These are phyloP conservation scores for Hassar affinis DNA, from an alignment of 2,113 vertebrate species.

Conservation along the genomic window DNA sequence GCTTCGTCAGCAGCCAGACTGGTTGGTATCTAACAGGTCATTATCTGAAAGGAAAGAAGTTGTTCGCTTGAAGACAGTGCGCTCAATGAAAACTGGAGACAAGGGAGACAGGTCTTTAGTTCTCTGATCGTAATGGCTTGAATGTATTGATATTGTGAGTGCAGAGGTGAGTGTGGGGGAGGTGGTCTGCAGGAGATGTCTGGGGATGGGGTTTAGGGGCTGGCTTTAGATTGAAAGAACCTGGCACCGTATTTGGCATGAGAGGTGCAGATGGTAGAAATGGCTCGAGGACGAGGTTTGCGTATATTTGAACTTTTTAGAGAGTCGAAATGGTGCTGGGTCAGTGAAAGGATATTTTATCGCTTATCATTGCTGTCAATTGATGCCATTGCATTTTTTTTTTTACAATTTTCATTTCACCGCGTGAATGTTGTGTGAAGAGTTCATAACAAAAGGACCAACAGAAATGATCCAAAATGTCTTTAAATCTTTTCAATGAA, in stretches of 20 bases:
- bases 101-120: neutral
- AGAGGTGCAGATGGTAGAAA: neutral
- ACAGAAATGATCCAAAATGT: no score
- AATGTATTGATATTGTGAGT: slow-evolving; percentile 28
- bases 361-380: no score
- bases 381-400: no score
- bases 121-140: slow-evolving; percentile 1
- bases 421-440: no score
- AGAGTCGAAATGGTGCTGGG: neutral
- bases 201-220: neutral
- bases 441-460: no score
- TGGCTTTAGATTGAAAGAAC: neutral
- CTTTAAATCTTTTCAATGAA: no score
- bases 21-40: neutral
- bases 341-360: neutral
- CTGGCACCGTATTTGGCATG: neutral
- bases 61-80: neutral
- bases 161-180: neutral
- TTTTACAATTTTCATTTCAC: no score
- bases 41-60: neutral
- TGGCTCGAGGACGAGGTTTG: neutral
- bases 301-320: neutral
- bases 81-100: slow-evolving; percentile 21
- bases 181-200: neutral
- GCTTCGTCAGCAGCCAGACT: neutral